These are phyloP conservation scores for Aspidoscelis tigris DNA, from an alignment of 2,113 vertebrate species.

Conservation along the genomic window DNA sequence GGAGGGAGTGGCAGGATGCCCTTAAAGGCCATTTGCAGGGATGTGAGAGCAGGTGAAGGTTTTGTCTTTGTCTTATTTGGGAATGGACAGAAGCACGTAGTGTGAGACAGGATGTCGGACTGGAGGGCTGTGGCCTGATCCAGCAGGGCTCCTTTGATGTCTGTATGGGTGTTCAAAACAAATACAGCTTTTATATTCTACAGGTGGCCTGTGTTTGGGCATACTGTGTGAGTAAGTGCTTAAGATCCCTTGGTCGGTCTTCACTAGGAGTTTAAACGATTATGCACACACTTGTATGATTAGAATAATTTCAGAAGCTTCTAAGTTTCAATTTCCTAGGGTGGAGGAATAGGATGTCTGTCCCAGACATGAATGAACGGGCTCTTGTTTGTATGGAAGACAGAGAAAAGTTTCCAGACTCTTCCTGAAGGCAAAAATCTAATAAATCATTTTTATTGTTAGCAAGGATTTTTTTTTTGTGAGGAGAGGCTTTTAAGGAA, in stretches of 20 bases:
- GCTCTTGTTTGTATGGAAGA: not conserved
- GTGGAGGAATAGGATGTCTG: not conserved
- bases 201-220: not conserved
- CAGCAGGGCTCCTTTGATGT: too few relatives aligned
- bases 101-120: too few relatives aligned
- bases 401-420: not conserved
- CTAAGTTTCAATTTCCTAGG: not conserved
- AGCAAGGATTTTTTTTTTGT: not conserved
- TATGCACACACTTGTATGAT: not conserved
- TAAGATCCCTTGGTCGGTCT: not conserved
- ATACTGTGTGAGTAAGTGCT: not conserved
- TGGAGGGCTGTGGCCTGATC: too few relatives aligned
- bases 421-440: not conserved
- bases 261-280: not conserved
- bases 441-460: not conserved
- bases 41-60: too few relatives aligned
- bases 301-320: conserved; percentile 6
- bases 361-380: not conserved
- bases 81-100: too few relatives aligned
- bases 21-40: too few relatives aligned
- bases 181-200: not conserved
- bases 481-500: not conserved
- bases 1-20: too few relatives aligned
- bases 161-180: too few relatives aligned
- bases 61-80: too few relatives aligned